phyloP scores from a whole-genome alignment of 2,113 vertebrate species.

The Lophotis ruficrista region DNA sequence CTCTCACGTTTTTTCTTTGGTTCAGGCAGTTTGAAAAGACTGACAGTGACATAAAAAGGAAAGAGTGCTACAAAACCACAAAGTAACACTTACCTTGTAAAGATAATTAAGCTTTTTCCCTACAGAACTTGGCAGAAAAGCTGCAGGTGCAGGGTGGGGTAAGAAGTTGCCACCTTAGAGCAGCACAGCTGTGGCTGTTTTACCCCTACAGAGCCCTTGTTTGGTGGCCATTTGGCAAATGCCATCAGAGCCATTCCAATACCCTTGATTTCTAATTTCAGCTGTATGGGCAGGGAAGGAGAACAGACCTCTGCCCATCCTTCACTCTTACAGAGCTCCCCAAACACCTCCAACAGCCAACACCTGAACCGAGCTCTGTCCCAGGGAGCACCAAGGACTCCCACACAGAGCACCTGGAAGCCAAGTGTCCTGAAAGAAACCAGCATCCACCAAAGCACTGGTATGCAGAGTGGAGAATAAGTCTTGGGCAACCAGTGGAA shows the following conservation, averaged over 20 bases:
- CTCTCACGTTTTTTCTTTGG: accelerated
- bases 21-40: neutral
- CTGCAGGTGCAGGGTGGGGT: no score
- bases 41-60: neutral
- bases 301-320: neutral
- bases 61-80: neutral
- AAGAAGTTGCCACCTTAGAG: neutral
- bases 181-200: neutral
- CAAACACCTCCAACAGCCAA: neutral
- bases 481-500: neutral
- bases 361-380: neutral
- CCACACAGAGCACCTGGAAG: neutral
- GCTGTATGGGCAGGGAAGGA: neutral
- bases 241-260: neutral
- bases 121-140: neutral
- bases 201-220: neutral
- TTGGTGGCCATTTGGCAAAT: neutral
- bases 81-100: neutral
- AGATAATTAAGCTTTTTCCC: neutral
- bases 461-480: accelerated
- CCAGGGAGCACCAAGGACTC: neutral
- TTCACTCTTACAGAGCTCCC: neutral
- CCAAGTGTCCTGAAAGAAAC: neutral
- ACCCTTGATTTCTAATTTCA: neutral
- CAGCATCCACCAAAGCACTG: accelerated